A percentile compares a stretch with the other conserved stretches of the same genome.
phyloP scores from a whole-genome alignment of 2,113 vertebrate genomes.

The Oreotragus oreotragus region DNA sequence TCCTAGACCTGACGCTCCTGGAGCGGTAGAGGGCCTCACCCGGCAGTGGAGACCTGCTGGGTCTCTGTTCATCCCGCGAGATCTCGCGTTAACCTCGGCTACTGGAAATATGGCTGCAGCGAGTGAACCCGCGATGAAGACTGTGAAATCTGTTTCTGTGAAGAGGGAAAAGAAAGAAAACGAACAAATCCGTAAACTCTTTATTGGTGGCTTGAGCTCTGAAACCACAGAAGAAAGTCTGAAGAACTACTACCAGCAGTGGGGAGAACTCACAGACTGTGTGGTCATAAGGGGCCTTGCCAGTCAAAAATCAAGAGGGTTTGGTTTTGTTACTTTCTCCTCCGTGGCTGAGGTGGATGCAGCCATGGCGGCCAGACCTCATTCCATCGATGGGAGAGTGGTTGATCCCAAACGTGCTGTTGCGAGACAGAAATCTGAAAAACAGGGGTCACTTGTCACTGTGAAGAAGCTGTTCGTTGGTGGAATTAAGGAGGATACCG shows the following conservation, averaged over 20 bases:
- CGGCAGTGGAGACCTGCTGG: background rate
- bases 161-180: background rate
- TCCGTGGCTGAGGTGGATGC: background rate
- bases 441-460: slow-evolving; percentile 20
- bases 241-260: background rate
- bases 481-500: slow-evolving; percentile 88
- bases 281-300: background rate
- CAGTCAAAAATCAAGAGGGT: background rate
- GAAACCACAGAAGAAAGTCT: background rate
- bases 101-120: background rate
- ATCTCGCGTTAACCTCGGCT: background rate
- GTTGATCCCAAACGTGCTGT: background rate
- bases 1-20: background rate
- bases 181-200: background rate
- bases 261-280: background rate
- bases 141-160: background rate
- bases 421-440: background rate
- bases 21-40: background rate
- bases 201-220: slow-evolving; percentile 37
- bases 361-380: background rate
- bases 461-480: slow-evolving; percentile 89
- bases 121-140: background rate
- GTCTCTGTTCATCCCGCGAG: background rate
- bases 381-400: background rate
- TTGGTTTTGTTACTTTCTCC: background rate